These are phyloP conservation scores for Baccha elongata DNA, from an alignment of 2,888 invertebrate genomes.

Conservation along the genomic window DNA sequence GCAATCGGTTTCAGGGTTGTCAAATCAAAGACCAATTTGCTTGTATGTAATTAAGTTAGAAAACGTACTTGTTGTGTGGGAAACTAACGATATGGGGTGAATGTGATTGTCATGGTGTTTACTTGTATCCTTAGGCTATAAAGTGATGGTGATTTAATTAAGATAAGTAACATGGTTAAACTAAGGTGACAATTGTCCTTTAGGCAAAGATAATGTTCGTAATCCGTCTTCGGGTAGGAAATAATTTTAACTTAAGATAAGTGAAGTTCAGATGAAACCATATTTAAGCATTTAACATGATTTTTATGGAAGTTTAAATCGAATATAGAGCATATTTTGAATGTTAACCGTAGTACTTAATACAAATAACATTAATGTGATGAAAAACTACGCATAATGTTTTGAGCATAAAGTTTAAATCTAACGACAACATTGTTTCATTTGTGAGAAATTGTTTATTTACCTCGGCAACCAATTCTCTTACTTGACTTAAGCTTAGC, in stretches of 20 bases:
- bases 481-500: no score
- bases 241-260: not conserved
- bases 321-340: no score
- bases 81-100: slow-evolving; percentile 40
- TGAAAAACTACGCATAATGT: no score
- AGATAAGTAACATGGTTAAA: slow-evolving; percentile 63
- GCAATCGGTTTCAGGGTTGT: slow-evolving; percentile 47
- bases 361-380: no score
- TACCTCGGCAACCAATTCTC: no score
- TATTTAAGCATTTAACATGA: no score
- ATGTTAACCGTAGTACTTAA: no score
- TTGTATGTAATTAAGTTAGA: slow-evolving; percentile 64
- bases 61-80: slow-evolving; percentile 47
- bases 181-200: slow-evolving; percentile 60
- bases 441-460: no score
- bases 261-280: no score
- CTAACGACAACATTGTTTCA: no score
- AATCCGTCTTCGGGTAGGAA: slow-evolving; percentile 28
- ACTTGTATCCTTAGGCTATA: slow-evolving; percentile 42
- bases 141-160: slow-evolving; percentile 59
- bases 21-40: slow-evolving; percentile 70
- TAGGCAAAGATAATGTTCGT: slow-evolving; percentile 41
- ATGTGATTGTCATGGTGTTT: slow-evolving; percentile 62
- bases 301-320: no score
- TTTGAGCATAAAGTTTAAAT: no score